Base-by-base conservation (phyloP, 1,140 invertebrate genomes). In the Thaumetopoea pityocampa region DNA sequence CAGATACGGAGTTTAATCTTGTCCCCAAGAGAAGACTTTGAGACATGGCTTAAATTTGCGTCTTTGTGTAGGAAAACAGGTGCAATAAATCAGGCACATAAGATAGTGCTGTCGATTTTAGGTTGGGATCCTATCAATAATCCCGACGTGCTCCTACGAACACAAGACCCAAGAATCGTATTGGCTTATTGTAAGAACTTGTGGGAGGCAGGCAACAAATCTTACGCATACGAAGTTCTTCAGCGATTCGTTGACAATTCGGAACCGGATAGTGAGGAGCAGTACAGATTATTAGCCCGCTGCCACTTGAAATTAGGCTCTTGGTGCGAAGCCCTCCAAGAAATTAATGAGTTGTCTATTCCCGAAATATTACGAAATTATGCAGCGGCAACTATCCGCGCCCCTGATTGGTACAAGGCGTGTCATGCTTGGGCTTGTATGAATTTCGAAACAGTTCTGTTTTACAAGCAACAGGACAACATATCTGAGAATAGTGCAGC, bases 351-450 rank as follows among this genome's bases (percentile, higher is more conserved):
- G 38, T 68, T 89, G 3, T 95, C 94, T 0, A 94, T 97, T 34
- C 90, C 92, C 0, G 89, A 91, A 9, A 93, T 98, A 3, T 78
- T 99, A 2, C 90, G 93, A 22, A 97, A 92, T 54, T 99, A 97
- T 66, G 88, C 90, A 24, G 88, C 92, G 16, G 96, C 98, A 0
- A 98, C 95, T 1, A 91, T 94, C 54, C 92, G 96, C 58, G 96
- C 99, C 73, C 89, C 92, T 0, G 88, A 89, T 15, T 96, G 94
- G 92, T 97, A 96, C 59, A 95, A 99, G 88, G 98, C 97, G 0
- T 99, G 98, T 94, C 98, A 99, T 82, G 91, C 96, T 1, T 98
- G 95, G 89, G 98, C 98, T 0, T 98, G 97, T 55, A 98, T 97
- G 88, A 99, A 99, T 76, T 99, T 98, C 68, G 96, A 99, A 84